These are phyloP conservation scores for Ormyrus rosae DNA, from an alignment of 2,888 invertebrate species.

Conservation along the genomic window DNA sequence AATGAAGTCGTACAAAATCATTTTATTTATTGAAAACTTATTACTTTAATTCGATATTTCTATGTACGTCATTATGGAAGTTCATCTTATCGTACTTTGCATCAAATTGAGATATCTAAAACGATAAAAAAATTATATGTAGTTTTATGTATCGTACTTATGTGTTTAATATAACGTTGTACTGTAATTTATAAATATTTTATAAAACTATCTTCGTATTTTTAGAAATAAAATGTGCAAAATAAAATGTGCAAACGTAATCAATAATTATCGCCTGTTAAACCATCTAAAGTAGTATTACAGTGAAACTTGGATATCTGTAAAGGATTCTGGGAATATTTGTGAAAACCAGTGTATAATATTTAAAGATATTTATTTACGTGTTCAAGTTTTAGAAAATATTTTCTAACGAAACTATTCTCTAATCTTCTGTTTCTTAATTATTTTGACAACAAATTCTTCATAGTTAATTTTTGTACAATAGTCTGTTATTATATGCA, in stretches of 20 bases:
- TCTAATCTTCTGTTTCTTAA: background rate
- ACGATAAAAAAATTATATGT: slow-evolving; percentile 12
- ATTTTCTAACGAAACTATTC: too few species aligned
- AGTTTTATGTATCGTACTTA: background rate
- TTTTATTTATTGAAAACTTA: slow-evolving; percentile 19
- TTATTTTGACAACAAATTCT: background rate
- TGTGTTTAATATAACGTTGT: background rate
- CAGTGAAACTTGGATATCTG: too few species aligned
- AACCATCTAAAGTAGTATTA: background rate
- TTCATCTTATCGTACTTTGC: background rate
- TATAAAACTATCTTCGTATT: slow-evolving; percentile 36
- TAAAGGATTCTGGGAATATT: too few species aligned
- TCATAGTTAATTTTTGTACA: too few species aligned
- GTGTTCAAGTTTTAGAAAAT: too few species aligned
- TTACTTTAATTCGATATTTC: background rate
- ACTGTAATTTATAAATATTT: slow-evolving; percentile 46
- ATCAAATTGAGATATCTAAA: slow-evolving; percentile 2
- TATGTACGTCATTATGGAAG: slow-evolving; percentile 1
- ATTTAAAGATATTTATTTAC: too few species aligned
- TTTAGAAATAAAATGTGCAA: slow-evolving; percentile 31
- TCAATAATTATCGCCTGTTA: background rate
- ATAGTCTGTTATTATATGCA: too few species aligned
- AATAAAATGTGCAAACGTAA: background rate
- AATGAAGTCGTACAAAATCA: background rate
- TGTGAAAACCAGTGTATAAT: too few species aligned